A percentile compares a stretch with the other conserved stretches of the same genome.
These are phyloP conservation scores for Polypedilum vanderplanki DNA, from an alignment of 1,140 invertebrate genomes.

Conservation along the genomic window DNA sequence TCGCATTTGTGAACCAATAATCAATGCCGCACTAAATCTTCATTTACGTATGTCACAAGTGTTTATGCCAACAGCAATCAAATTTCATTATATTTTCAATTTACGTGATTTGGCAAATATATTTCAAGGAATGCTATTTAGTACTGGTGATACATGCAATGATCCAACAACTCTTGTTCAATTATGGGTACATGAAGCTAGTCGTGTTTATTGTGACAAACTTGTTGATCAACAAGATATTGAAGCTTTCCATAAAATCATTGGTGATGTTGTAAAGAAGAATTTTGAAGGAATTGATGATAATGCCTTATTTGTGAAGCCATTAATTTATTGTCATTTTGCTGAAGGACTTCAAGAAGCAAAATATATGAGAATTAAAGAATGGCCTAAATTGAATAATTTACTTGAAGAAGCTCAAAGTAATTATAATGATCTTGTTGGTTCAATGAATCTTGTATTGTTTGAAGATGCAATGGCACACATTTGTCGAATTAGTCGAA, in stretches of 20 bases:
- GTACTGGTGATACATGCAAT: slow-evolving; percentile 68
- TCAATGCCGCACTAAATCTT: slow-evolving; percentile 64
- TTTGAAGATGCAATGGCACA: slow-evolving; percentile 94
- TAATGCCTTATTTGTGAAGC: slow-evolving; percentile 55
- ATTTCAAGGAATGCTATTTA: slow-evolving; percentile 81
- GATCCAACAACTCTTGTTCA: slow-evolving; percentile 62
- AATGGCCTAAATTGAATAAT: slow-evolving; percentile 65
- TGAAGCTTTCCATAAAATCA: slow-evolving; percentile 63
- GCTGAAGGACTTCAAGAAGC: slow-evolving; percentile 83
- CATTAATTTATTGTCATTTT: slow-evolving; percentile 84
- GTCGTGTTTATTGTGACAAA: slow-evolving; percentile 85
- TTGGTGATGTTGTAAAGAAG: slow-evolving; percentile 75
- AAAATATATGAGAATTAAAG: slow-evolving; percentile 76
- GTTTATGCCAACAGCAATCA: slow-evolving; percentile 86
- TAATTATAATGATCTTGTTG: slow-evolving; percentile 77
- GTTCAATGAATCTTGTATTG: slow-evolving; percentile 89
- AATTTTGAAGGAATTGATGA: slow-evolving; percentile 69
- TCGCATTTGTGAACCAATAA: slow-evolving; percentile 53
- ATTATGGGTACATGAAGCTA: slow-evolving; percentile 84
- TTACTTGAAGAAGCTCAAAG: slow-evolving; percentile 73
- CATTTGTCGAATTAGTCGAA: slow-evolving; percentile 86
- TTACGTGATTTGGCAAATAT: slow-evolving; percentile 87
- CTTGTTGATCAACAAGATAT: slow-evolving; percentile 70
- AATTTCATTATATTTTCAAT: slow-evolving; percentile 94
- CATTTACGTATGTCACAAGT: slow-evolving; percentile 67